Conservation (phyloP, 1,140 invertebrate genomes). For the Euschistus heros region DNA sequence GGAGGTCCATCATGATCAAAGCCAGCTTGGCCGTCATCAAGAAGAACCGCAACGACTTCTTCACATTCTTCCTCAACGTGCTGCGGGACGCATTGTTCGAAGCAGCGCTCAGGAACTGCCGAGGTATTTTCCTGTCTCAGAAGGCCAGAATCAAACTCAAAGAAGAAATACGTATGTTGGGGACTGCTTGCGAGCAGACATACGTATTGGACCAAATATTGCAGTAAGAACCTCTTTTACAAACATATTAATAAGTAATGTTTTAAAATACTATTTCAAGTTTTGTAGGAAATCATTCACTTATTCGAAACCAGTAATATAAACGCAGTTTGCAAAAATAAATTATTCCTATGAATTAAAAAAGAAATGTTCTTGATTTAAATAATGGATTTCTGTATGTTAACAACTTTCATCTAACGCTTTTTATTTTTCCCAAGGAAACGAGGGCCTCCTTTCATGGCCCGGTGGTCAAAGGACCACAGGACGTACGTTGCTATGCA, state of each 20-base stretch:
- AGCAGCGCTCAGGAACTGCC: not conserved
- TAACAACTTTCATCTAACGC: too few species aligned
- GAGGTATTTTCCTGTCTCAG: not conserved
- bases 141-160: conserved; percentile 4
- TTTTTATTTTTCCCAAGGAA: not conserved
- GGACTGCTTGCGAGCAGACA: not conserved
- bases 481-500: conserved; percentile 7
- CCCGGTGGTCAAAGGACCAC: not conserved
- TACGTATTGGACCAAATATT: not conserved
- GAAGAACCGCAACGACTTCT: not conserved
- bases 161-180: not conserved
- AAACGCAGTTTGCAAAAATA: too few species aligned
- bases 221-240: not conserved
- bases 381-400: too few species aligned
- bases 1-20: not conserved
- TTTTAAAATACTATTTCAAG: too few species aligned
- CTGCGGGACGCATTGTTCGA: not conserved
- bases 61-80: not conserved
- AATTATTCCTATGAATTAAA: too few species aligned
- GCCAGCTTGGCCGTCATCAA: not conserved
- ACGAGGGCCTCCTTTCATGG: not conserved
- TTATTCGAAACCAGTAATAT: too few species aligned
- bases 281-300: too few species aligned
- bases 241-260: too few species aligned
- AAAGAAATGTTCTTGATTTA: too few species aligned